A percentile compares a stretch with the other conserved stretches of the same genome.
These are phyloP conservation scores for Tupaia tana DNA, from an alignment of 2,113 vertebrate genomes.

Conservation along the genomic window DNA sequence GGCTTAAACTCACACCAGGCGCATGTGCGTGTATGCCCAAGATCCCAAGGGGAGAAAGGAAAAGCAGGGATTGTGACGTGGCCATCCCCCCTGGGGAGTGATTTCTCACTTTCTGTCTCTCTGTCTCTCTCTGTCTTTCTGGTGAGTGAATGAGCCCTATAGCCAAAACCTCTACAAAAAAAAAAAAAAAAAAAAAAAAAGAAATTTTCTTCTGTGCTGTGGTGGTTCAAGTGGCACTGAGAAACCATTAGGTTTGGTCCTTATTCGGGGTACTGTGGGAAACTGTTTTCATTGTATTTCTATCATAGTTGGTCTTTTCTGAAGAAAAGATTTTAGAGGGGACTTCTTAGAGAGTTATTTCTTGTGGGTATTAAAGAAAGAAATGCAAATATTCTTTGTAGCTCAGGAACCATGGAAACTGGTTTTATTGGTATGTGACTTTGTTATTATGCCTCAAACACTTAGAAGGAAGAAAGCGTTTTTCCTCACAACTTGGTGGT, in stretches of 20 bases:
- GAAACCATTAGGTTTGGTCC: neutral
- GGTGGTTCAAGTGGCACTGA: neutral
- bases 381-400: constrained; percentile 7
- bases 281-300: neutral
- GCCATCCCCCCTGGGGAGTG: too few species aligned
- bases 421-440: neutral
- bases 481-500: neutral
- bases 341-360: neutral
- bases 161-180: too few species aligned
- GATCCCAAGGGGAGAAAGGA: too few species aligned
- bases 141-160: too few species aligned
- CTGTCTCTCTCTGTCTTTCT: too few species aligned
- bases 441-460: neutral
- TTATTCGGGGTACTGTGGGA: neutral
- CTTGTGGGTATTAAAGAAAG: neutral
- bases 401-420: neutral
- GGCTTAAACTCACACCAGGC: too few species aligned
- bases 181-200: too few species aligned
- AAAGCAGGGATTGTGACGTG: too few species aligned
- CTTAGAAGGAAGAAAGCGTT: neutral
- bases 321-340: neutral
- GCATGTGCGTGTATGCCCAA: too few species aligned
- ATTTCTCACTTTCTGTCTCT: too few species aligned
- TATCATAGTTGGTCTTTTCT: neutral
- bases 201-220: neutral